These are phyloP conservation scores for Drosophila willistoni DNA, from an alignment of 1,140 invertebrate genomes.

Conservation along the genomic window DNA sequence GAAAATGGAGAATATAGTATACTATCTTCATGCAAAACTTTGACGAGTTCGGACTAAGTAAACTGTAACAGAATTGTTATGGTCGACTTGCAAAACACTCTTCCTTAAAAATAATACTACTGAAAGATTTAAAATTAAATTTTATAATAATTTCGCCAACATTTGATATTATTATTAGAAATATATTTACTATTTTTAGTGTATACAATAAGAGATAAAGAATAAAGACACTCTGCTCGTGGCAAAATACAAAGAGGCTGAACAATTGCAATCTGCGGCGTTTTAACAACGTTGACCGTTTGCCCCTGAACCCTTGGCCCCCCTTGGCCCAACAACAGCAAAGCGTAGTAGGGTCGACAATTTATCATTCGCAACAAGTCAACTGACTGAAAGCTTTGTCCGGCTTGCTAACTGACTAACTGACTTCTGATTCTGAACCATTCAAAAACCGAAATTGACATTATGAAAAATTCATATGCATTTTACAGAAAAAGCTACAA, in stretches of 20 bases:
- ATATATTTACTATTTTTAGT: not conserved
- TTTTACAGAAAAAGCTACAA: no score
- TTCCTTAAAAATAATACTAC: no score
- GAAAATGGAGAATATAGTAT: constrained; percentile 9
- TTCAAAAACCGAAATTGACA: constrained; percentile 54
- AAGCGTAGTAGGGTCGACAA: constrained; percentile 59
- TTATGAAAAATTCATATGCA: constrained; percentile 31
- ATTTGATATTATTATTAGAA: no score
- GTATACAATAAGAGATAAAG: not conserved
- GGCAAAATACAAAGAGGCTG: constrained; percentile 8
- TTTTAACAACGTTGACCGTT: constrained; percentile 73
- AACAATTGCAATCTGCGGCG: constrained; percentile 76
- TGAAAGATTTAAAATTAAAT: no score
- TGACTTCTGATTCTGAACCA: constrained; percentile 17
- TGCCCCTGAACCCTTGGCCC: constrained; percentile 33
- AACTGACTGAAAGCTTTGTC: constrained; percentile 26
- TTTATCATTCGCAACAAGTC: constrained; percentile 70
- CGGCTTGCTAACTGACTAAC: constrained; percentile 26
- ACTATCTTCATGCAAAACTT: constrained; percentile 38
- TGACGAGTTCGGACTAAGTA: constrained; percentile 38
- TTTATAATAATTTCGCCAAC: no score
- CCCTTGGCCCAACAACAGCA: constrained; percentile 14
- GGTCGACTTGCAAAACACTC: not conserved
- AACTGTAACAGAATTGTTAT: not conserved
- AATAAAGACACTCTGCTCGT: not conserved